Conservation (phyloP, 2,888 invertebrate genomes). For the Drosophila phalerata region DNA sequence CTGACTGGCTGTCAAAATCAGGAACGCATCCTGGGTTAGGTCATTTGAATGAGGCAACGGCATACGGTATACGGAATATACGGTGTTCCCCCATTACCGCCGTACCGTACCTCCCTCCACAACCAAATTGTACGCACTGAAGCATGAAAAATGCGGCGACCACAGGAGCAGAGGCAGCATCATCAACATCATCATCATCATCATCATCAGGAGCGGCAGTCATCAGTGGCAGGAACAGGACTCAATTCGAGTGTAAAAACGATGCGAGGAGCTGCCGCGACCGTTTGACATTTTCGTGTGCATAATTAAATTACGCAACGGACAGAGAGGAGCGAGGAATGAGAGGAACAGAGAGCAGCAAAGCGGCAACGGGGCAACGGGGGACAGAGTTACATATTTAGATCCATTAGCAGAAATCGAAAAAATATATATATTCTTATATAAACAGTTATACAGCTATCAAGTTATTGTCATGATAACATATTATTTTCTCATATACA, state of each 20-base stretch:
- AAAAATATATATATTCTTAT: background rate
- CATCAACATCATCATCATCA: slow-evolving; percentile 24
- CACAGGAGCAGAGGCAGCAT: slow-evolving; percentile 55
- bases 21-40: slow-evolving; percentile 69
- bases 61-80: slow-evolving; percentile 19
- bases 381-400: slow-evolving; percentile 16
- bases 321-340: slow-evolving; percentile 13
- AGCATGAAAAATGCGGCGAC: slow-evolving; percentile 77
- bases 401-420: slow-evolving; percentile 24
- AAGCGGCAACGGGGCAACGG: background rate
- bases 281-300: slow-evolving; percentile 77
- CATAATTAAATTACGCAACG: slow-evolving; percentile 74
- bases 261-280: slow-evolving; percentile 56
- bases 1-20: slow-evolving; percentile 70
- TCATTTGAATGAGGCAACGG: slow-evolving; percentile 71
- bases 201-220: background rate
- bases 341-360: slow-evolving; percentile 1
- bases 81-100: slow-evolving; percentile 22
- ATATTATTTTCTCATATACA: background rate
- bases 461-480: background rate
- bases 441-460: background rate
- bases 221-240: slow-evolving; percentile 32
- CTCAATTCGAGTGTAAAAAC: slow-evolving; percentile 81
- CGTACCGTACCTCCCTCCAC: slow-evolving; percentile 5
- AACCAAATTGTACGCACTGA: slow-evolving; percentile 75